Evolutionary conservation across 2,888 invertebrate species (phyloP).

Genomic region (Dasysyrphus albostriatus): DNA sequence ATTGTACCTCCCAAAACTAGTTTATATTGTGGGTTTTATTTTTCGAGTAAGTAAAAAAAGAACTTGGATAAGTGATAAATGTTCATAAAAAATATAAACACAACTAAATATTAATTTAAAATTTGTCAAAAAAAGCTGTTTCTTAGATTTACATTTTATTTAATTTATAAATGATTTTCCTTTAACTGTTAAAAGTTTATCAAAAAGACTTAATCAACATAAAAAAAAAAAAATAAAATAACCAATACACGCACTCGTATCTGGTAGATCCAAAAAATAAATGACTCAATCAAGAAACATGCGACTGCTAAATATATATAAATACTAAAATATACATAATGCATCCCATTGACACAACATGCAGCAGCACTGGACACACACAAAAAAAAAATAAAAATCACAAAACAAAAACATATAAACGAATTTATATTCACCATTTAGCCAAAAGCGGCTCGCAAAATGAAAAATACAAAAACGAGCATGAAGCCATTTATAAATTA

Average conservation of each 20-base stretch:
- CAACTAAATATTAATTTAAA: conserved; percentile 27
- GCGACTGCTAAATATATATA: conserved; percentile 45
- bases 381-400: not conserved
- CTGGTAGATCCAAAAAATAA: conserved; percentile 64
- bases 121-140: conserved; percentile 19
- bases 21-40: too few relatives aligned
- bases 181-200: conserved; percentile 15
- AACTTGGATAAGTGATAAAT: too few relatives aligned
- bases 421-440: conserved; percentile 72
- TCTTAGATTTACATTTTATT: not conserved
- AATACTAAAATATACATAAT: conserved; percentile 25
- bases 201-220: conserved; percentile 37
- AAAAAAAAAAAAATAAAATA: not conserved
- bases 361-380: conserved; percentile 32
- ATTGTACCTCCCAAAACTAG: too few relatives aligned
- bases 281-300: conserved; percentile 75
- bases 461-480: conserved; percentile 57
- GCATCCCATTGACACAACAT: conserved; percentile 71
- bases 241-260: conserved; percentile 19
- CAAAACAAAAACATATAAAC: conserved; percentile 9
- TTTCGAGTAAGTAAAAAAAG: too few relatives aligned
- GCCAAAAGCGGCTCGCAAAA: conserved; percentile 53
- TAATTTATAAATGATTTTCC: conserved; percentile 1
- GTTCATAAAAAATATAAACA: conserved; percentile 4
- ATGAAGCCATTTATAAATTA: conserved; percentile 75